A percentile compares a stretch with the other conserved stretches of the same genome.
phyloP scores from a whole-genome alignment of 2,888 invertebrate genomes.

The Idaea aversata region DNA sequence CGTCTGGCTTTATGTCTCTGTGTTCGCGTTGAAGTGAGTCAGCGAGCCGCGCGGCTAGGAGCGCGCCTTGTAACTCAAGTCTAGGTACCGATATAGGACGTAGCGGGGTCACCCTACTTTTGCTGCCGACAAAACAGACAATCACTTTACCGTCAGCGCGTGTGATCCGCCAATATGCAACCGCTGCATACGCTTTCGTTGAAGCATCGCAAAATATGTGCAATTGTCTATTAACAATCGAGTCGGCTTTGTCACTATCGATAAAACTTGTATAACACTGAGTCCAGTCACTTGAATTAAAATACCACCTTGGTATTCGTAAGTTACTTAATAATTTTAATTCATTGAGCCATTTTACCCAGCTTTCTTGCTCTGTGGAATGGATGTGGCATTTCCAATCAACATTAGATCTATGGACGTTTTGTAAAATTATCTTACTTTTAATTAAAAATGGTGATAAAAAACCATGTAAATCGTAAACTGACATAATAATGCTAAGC shows the following conservation, averaged over 20 bases:
- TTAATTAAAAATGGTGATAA: slow-evolving; percentile 26
- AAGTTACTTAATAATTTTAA: slow-evolving; percentile 3
- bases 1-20: background rate
- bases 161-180: slow-evolving; percentile 7
- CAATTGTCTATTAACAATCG: slow-evolving; percentile 4
- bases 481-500: slow-evolving; percentile 25
- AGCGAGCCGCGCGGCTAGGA: slow-evolving; percentile 9
- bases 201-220: slow-evolving; percentile 17
- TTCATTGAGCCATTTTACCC: slow-evolving; percentile 12
- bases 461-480: slow-evolving; percentile 24
- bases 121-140: slow-evolving; percentile 14
- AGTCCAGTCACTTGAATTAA: background rate
- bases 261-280: background rate
- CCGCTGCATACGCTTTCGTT: slow-evolving; percentile 6
- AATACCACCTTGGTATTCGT: slow-evolving; percentile 14
- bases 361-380: background rate
- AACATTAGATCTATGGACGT: slow-evolving; percentile 15
- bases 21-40: slow-evolving; percentile 12
- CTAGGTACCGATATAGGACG: slow-evolving; percentile 3
- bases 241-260: no score
- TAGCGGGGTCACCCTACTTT: slow-evolving; percentile 8
- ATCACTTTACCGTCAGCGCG: background rate
- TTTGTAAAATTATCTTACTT: slow-evolving; percentile 26
- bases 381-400: slow-evolving; percentile 15
- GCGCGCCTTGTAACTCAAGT: slow-evolving; percentile 11